These are phyloP conservation scores for Gallinago solitaria DNA, from an alignment of 2,797 vertebrate species.

Conservation along the genomic window DNA sequence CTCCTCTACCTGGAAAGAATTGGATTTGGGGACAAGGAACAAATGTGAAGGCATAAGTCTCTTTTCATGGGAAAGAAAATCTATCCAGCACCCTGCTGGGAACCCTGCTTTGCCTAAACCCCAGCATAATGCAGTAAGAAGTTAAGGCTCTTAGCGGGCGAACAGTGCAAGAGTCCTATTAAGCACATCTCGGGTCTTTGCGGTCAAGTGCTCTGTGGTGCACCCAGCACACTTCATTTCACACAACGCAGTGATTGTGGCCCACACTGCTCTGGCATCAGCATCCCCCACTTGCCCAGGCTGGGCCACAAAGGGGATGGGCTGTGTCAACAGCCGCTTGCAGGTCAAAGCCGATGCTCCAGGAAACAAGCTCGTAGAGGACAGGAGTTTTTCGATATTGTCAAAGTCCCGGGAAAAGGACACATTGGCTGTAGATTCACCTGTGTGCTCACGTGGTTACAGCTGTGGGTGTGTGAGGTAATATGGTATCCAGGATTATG, in stretches of 20 bases:
- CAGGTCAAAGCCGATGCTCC: neutral
- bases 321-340: neutral
- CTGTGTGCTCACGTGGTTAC: rapidly evolving
- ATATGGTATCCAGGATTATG: neutral
- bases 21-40: constrained; percentile 34
- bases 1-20: constrained; percentile 9
- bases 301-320: neutral
- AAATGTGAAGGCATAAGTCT: neutral
- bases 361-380: neutral
- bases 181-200: neutral
- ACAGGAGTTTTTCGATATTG: rapidly evolving
- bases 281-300: neutral
- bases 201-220: neutral
- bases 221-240: rapidly evolving
- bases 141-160: constrained; percentile 54
- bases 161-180: neutral
- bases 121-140: constrained; percentile 47
- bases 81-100: neutral
- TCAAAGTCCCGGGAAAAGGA: neutral
- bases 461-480: neutral
- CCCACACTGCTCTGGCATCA: rapidly evolving
- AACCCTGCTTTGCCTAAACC: constrained; percentile 56
- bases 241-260: neutral
- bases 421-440: rapidly evolving
- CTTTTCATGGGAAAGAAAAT: constrained; percentile 59